phyloP scores from a whole-genome alignment of 2,797 vertebrate species.

The Hipposideros larvatus region DNA sequence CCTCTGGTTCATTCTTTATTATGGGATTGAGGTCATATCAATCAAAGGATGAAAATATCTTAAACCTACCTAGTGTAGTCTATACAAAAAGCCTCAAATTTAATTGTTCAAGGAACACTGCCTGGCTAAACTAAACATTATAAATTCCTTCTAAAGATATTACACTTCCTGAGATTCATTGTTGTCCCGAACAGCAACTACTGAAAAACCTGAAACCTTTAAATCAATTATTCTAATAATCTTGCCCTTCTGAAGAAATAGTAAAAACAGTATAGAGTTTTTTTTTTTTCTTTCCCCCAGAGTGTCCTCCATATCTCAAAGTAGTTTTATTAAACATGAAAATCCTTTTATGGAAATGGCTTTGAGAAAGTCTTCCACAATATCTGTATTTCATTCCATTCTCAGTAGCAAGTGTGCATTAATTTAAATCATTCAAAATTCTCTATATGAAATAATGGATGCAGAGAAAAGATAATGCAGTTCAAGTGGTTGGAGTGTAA shows the following conservation, averaged over 20 bases:
- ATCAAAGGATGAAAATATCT: conserved; percentile 41
- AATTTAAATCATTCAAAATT: background rate
- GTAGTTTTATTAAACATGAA: conserved; percentile 68
- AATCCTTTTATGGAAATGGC: conserved; percentile 79
- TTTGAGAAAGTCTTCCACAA: conserved; percentile 80
- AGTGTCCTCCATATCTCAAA: background rate
- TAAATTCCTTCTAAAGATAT: background rate
- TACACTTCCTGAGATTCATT: conserved; percentile 1
- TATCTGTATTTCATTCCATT: conserved; percentile 70
- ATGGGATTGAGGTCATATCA: background rate
- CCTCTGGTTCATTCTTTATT: conserved; percentile 31
- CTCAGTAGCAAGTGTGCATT: conserved; percentile 6
- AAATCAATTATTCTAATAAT: conserved; percentile 39
- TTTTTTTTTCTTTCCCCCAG: background rate
- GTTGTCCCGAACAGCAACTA: conserved; percentile 24
- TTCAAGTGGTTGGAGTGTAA: background rate
- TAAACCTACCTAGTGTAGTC: background rate
- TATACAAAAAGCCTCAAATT: conserved; percentile 7
- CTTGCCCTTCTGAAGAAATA: conserved; percentile 44
- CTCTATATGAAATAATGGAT: background rate
- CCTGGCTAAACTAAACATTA: conserved; percentile 30
- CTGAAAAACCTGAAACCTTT: conserved; percentile 25
- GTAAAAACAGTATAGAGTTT: background rate
- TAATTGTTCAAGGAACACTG: conserved; percentile 30
- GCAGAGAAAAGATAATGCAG: background rate